Evolutionary conservation across 2,888 invertebrate species (phyloP), one percentile per base, ranked within the genome.

Genomic region (Gastrophysa polygoni): DNA sequence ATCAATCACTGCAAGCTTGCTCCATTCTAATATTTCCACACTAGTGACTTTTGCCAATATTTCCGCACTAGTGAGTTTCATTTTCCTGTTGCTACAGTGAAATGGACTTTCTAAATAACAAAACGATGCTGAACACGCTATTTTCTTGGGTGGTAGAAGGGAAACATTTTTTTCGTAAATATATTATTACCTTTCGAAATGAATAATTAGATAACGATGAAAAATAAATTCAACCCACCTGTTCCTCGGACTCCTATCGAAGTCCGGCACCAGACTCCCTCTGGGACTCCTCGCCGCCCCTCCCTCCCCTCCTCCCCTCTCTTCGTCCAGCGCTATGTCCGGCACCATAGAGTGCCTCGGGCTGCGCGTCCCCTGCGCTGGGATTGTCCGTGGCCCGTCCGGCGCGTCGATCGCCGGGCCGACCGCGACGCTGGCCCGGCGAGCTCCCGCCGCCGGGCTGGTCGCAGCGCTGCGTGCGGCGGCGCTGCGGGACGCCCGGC

Each of bases 401-500:
- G 76, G 72, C 43, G 50, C 51, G 8, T 59, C 58, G 8, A 59
- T 59, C 0, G 56, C 63, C 6, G 63, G 61, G 28, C 60, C 57
- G 52, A 81, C 82, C 58, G 78, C 81, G 65, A 76, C 79, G 73
- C 79, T 83, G 66, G 76, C 82, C 62, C 80, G 77, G 32, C n/a
- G n/a, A n/a, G n/a, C 80, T 78, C 61, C 79, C 77, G 20, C 80
- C 21, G 78, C 81, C 11, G 76, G 83, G 68, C 82, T 77, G 5
- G 78, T 78, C 1, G 79, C 80, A 0, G 79, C 78, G 1, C 80
- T 83, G 66, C 87, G 78, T 0, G 86, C 83, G 14, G 88, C 87
- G 71, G 88, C 88, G 61, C 89, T 83, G 8, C 90, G 88, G 60
- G 89, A 87, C 57, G 89, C 84, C 16, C 89, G 85, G 67, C 90